Conservation (phyloP, 2,888 invertebrate genomes). For the Erebia epiphron region DNA sequence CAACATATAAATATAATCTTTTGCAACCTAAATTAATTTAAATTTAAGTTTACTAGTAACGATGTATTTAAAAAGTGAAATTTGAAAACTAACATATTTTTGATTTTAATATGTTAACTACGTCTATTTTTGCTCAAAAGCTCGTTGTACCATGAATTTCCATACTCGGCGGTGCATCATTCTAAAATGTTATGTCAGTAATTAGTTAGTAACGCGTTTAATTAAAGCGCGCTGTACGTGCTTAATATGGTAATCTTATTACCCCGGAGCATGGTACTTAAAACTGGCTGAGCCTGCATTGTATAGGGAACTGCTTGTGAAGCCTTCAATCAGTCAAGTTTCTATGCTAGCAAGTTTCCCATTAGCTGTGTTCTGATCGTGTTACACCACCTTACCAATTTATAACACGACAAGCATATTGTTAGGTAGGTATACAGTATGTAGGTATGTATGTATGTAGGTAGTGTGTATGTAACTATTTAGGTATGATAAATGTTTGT, state of each 20-base stretch:
- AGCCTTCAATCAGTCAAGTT: conserved; percentile 23
- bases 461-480: no score
- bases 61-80: no score
- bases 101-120: no score
- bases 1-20: no score
- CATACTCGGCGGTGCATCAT: conserved; percentile 11
- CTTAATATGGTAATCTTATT: conserved; percentile 31
- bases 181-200: conserved; percentile 18
- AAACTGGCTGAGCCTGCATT: conserved; percentile 33
- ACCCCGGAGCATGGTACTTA: conserved; percentile 31
- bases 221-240: conserved; percentile 13
- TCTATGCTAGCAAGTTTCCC: conserved; percentile 6
- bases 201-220: conserved; percentile 18
- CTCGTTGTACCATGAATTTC: conserved; percentile 3
- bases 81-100: no score
- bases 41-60: no score
- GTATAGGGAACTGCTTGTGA: conserved; percentile 24
- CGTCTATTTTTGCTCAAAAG: background rate
- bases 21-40: no score
- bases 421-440: no score
- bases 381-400: no score
- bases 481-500: no score
- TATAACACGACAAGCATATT: no score
- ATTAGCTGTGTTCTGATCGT: background rate
- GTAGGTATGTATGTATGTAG: no score